Evolutionary conservation across 2,888 invertebrate genomes (phyloP).

Genomic region (Andrena haemorrhoa): DNA sequence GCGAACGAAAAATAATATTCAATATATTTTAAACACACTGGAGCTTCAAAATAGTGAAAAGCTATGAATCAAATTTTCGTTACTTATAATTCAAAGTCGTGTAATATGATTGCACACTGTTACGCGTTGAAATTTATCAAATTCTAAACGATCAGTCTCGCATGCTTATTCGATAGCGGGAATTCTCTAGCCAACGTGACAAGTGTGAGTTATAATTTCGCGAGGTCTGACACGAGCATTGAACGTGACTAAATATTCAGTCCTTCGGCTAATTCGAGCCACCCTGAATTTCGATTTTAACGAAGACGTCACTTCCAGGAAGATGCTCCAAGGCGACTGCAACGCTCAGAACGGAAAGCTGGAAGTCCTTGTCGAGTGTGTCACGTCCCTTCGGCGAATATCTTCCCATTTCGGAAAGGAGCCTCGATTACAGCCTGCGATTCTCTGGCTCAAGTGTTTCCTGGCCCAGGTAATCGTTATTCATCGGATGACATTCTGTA

Average conservation of each 20-base stretch:
- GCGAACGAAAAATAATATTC: too few species aligned
- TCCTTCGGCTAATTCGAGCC: not conserved
- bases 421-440: slow-evolving; percentile 7
- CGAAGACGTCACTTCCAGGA: slow-evolving; percentile 29
- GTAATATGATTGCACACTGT: too few species aligned
- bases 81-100: too few species aligned
- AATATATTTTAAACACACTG: too few species aligned
- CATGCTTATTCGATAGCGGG: slow-evolving; percentile 2
- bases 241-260: slow-evolving; percentile 27
- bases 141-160: too few species aligned
- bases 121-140: too few species aligned
- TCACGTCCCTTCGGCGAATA: slow-evolving; percentile 30
- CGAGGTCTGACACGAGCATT: not conserved
- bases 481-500: slow-evolving; percentile 10
- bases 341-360: slow-evolving; percentile 5
- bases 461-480: slow-evolving; percentile 19
- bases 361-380: slow-evolving; percentile 8
- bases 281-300: slow-evolving; percentile 39
- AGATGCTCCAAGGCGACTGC: slow-evolving; percentile 1
- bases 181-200: not conserved
- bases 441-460: slow-evolving; percentile 15
- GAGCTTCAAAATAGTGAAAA: too few species aligned
- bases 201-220: slow-evolving; percentile 14
- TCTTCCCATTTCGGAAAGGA: slow-evolving; percentile 24
- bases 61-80: too few species aligned